Percentiles rank a stretch among this genome's conserved stretches.
These are phyloP conservation scores for Hippocampus comes DNA, from an alignment of 2,113 vertebrate genomes.

Conservation along the genomic window DNA sequence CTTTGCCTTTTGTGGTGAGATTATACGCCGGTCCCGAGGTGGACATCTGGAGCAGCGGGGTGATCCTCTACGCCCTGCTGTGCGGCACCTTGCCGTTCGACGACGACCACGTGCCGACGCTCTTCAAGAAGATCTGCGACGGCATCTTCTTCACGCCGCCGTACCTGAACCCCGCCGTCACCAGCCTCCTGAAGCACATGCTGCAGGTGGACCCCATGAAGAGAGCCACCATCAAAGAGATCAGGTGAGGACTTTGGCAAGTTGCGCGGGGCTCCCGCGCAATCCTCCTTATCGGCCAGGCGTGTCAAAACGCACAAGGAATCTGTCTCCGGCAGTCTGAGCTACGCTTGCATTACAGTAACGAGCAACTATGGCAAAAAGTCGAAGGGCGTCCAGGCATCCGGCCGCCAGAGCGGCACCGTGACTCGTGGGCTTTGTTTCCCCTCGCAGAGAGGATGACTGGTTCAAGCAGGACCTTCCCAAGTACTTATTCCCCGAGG, in stretches of 20 bases:
- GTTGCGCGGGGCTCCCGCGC: no score
- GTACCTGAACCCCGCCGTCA: slow-evolving; percentile 89
- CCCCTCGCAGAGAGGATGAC: slow-evolving; percentile 83
- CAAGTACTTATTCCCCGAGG: slow-evolving; percentile 96
- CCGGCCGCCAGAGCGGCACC: no score
- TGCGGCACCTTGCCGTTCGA: slow-evolving; percentile 97
- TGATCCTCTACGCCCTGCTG: slow-evolving; percentile 94
- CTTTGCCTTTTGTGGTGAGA: slow-evolving; percentile 56
- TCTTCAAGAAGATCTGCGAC: slow-evolving; percentile 99
- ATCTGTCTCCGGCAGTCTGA: no score
- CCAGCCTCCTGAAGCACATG: slow-evolving; percentile 94
- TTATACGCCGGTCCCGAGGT: slow-evolving; percentile 97
- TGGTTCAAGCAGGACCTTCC: slow-evolving; percentile 98
- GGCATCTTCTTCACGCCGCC: slow-evolving; percentile 98
- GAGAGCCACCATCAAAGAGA: slow-evolving; percentile 95
- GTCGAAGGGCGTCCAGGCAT: no score
- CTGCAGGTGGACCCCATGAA: slow-evolving; percentile 98
- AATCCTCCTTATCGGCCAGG: no score
- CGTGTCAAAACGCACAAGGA: no score
- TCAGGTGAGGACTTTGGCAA: slow-evolving; percentile 75
- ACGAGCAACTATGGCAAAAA: no score
- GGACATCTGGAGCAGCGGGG: slow-evolving; percentile 98
- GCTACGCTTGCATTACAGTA: no score
- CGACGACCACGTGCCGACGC: slow-evolving; percentile 97
- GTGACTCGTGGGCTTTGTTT: background rate